Evolutionary conservation across 2,797 vertebrate species (phyloP).

Genomic region (Eleutherodactylus coqui): DNA sequence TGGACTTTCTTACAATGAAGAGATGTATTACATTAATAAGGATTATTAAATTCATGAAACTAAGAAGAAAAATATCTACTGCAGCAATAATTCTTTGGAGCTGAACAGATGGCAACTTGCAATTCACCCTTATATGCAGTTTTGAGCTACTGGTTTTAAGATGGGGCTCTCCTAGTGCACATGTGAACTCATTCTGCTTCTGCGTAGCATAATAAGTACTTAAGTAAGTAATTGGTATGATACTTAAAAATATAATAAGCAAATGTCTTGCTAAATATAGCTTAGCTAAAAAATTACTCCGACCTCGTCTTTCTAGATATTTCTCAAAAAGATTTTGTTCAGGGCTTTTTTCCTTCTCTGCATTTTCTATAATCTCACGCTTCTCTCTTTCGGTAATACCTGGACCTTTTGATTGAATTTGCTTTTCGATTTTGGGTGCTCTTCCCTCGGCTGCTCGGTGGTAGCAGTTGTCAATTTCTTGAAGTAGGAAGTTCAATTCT

Average conservation of each 20-base stretch:
- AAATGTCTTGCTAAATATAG: conserved; percentile 92
- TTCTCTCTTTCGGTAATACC: conserved; percentile 94
- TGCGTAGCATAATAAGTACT: conserved; percentile 94
- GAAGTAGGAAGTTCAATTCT: conserved; percentile 98
- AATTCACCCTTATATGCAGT: conserved; percentile 89
- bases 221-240: conserved; percentile 94
- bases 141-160: conserved; percentile 86
- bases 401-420: conserved; percentile 98
- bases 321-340: conserved; percentile 99
- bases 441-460: conserved; percentile 96
- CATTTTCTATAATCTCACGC: conserved; percentile 97
- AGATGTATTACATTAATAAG: conserved; percentile 93
- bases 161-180: conserved; percentile 87
- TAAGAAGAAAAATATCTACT: conserved; percentile 91
- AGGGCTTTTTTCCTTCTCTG: conserved; percentile 97
- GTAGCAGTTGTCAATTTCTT: conserved; percentile 99
- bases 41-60: conserved; percentile 96
- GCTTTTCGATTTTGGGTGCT: conserved; percentile 99
- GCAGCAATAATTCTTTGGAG: conserved; percentile 96
- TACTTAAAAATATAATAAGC: conserved; percentile 96
- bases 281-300: conserved; percentile 97
- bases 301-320: conserved; percentile 93
- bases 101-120: conserved; percentile 96
- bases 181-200: conserved; percentile 97
- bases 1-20: conserved; percentile 98